These are phyloP conservation scores for Pristionchus exspectatus DNA, from an alignment of 2,888 invertebrate genomes.

Conservation along the genomic window DNA sequence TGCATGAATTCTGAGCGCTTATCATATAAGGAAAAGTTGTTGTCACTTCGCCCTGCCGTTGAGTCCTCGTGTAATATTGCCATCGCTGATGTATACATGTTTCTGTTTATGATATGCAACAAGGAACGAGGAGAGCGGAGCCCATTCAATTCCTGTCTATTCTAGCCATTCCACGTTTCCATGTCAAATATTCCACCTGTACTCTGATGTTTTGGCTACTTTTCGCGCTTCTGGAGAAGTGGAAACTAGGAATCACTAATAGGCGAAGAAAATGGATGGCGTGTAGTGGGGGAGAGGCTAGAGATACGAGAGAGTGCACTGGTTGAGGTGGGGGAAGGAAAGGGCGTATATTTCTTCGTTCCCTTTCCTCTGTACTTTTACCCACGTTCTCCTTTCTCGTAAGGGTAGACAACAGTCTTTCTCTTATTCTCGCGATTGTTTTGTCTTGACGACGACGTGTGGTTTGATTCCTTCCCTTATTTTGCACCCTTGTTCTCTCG, in stretches of 20 bases:
- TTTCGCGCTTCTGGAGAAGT: too few relatives aligned
- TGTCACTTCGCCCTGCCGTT: too few relatives aligned
- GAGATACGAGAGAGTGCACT: neutral
- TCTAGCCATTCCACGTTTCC: too few relatives aligned
- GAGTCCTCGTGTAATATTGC: neutral
- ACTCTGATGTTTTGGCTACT: too few relatives aligned
- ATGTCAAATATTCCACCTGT: too few relatives aligned
- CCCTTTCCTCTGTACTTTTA: neutral
- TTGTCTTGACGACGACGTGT: neutral
- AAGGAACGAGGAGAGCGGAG: neutral
- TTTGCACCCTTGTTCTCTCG: neutral
- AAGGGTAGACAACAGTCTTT: neutral
- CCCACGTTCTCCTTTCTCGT: neutral
- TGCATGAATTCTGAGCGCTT: too few relatives aligned
- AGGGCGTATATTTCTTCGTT: conserved; percentile 2
- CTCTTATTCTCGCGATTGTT: neutral
- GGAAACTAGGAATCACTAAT: too few relatives aligned
- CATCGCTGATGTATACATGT: neutral
- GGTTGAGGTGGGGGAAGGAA: neutral
- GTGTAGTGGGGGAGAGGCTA: neutral
- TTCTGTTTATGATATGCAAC: neutral
- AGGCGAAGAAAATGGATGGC: neutral
- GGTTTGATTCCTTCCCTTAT: neutral
- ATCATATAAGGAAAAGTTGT: too few relatives aligned
- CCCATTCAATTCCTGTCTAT: too few relatives aligned